Base-by-base conservation (phyloP, 2,888 invertebrate species). In the Mactromeris polynyma region DNA sequence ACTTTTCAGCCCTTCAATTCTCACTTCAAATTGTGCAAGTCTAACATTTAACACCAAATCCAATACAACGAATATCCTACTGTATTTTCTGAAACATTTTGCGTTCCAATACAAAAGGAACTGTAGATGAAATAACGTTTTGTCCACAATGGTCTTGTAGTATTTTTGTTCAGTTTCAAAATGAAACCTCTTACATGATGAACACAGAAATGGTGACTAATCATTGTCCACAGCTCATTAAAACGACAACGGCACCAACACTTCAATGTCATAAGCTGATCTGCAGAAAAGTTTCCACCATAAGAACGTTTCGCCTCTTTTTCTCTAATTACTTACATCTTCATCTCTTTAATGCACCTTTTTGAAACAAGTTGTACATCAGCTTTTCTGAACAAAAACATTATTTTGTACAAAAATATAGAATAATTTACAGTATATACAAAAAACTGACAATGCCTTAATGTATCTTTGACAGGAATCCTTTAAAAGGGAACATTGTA, bases 381-480 rank as follows among this genome's bases (percentile, higher is more conserved):
- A 31, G 51, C 38, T 82, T 54, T 82, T 82, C 82, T 69, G 40
- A 40, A 82, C 82, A 82, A 64, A 69, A 54, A 58, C 81, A 81
- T 19, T 40, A n/a, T 87, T 78, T 83, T 42, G 77, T 90, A 90
- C 88, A 90, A 88, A 90, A 90, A 90, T 64, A 64, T 90, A 90
- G 69, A 88, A 88, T 90, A 90, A 90, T 90, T 90, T 90, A 90
- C 90, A 90, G 81, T 83, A 90, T 90, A 69, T 90, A 90, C 88
- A 90, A 69, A 14, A 54, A 81, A 40, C 26, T 64, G 58, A 64
- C 58, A 40, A 31, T 38, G 38, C 54, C 81, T 81, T 21, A 54
- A 54, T 17, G 38, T 82, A 33, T 82, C 64, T 82, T 40, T 38
- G 40, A 82, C 38, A 33, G 69, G 36, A 54, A 81, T 38, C 79